Conservation (phyloP, 2,113 vertebrate species). For the Leucopsar rothschildi region DNA sequence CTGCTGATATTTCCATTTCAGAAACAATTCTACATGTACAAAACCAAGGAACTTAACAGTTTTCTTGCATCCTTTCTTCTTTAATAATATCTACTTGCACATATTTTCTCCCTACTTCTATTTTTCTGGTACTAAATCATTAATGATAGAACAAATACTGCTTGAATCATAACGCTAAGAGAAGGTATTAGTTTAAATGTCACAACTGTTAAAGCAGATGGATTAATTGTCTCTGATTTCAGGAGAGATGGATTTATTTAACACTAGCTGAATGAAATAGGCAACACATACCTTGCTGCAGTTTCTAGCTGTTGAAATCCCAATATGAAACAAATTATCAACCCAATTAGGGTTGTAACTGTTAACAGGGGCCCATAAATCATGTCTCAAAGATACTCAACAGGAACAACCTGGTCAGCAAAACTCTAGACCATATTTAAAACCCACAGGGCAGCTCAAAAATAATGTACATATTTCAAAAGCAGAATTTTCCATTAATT, state of each 20-base stretch:
- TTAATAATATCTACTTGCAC: background rate
- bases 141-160: background rate
- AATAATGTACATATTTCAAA: background rate
- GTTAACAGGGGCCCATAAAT: background rate
- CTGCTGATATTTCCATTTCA: conserved; percentile 12
- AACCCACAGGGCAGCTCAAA: background rate
- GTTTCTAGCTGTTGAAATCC: conserved; percentile 1
- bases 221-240: conserved; percentile 52
- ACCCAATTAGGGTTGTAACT: background rate
- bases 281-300: background rate
- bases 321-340: conserved; percentile 8
- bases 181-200: conserved; percentile 53
- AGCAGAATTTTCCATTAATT: background rate
- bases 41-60: background rate
- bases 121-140: background rate
- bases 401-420: background rate
- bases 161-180: conserved; percentile 45
- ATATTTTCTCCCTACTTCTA: background rate
- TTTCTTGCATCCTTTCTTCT: background rate
- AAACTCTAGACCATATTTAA: background rate
- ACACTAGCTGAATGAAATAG: background rate
- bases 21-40: background rate
- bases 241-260: background rate
- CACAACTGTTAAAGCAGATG: conserved; percentile 42
- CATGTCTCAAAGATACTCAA: background rate